Conservation (phyloP, 2,888 invertebrate species). For the Tolmerus cingulatus region DNA sequence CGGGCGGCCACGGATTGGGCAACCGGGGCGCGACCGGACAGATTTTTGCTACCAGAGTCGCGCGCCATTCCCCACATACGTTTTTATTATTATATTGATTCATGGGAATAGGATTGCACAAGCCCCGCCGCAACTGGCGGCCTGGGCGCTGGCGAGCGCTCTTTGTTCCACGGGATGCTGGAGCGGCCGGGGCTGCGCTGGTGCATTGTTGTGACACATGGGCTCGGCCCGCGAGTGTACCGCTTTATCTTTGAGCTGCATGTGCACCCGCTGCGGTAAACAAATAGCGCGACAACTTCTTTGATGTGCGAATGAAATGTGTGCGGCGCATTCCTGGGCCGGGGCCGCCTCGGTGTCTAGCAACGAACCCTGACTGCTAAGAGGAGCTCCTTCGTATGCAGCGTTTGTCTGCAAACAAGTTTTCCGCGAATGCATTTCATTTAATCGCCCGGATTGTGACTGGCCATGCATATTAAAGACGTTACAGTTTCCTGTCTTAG, state of each 20-base stretch:
- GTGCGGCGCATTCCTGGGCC: neutral
- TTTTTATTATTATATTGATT: slow-evolving; percentile 19
- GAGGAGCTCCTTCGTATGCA: neutral
- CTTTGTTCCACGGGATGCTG: neutral
- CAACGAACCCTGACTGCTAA: neutral
- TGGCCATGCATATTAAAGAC: neutral
- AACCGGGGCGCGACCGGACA: neutral
- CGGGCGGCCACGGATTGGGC: neutral
- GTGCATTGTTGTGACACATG: slow-evolving; percentile 13
- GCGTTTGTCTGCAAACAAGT: neutral
- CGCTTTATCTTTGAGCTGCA: neutral
- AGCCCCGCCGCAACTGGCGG: neutral
- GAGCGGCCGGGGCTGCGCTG: neutral
- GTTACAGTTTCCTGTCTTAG: neutral
- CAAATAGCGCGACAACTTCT: slow-evolving; percentile 15
- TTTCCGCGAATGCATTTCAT: neutral
- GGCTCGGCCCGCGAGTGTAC: neutral
- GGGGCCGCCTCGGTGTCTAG: slow-evolving; percentile 17
- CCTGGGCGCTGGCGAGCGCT: slow-evolving; percentile 7
- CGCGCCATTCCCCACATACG: neutral
- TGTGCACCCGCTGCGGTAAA: neutral
- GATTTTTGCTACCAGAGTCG: neutral
- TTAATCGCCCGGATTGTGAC: neutral
- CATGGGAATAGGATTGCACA: slow-evolving; percentile 24
- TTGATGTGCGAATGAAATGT: neutral